These are phyloP conservation scores for Diadophis punctatus DNA, from an alignment of 2,113 vertebrate genomes.

Conservation along the genomic window DNA sequence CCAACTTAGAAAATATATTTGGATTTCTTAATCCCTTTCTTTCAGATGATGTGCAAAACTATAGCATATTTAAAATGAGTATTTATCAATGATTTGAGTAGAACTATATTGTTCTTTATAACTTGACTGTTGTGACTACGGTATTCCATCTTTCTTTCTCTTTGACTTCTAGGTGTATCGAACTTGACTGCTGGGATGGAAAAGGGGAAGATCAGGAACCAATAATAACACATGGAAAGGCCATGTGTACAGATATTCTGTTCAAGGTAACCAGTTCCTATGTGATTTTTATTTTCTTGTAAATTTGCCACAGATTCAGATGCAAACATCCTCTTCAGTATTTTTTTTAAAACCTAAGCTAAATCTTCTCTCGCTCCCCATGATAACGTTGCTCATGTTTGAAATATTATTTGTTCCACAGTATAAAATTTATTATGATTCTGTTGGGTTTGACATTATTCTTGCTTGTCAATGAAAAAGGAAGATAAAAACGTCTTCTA, in stretches of 20 bases:
- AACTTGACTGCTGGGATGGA: constrained; percentile 98
- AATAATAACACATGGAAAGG: constrained; percentile 98
- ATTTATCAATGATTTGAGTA: background rate
- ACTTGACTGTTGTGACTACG: background rate
- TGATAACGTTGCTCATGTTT: background rate
- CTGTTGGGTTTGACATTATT: background rate
- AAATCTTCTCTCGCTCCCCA: background rate
- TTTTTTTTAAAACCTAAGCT: background rate
- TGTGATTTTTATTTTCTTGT: background rate
- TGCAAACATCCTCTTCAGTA: background rate
- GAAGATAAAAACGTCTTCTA: background rate
- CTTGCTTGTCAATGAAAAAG: background rate
- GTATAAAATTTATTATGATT: background rate
- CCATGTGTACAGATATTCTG: constrained; percentile 99
- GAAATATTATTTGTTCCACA: background rate
- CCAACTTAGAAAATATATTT: background rate
- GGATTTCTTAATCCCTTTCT: background rate
- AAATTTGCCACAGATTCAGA: background rate
- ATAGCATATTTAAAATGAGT: accelerated
- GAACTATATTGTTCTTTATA: background rate
- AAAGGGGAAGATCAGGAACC: constrained; percentile 99
- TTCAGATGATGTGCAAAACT: background rate
- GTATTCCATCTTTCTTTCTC: background rate
- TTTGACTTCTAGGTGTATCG: constrained; percentile 81
- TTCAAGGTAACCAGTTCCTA: constrained; percentile 81